A percentile compares a stretch with the other conserved stretches of the same genome.
Evolutionary conservation across 2,888 invertebrate genomes (phyloP).

Genomic region (Apodemia zela): DNA sequence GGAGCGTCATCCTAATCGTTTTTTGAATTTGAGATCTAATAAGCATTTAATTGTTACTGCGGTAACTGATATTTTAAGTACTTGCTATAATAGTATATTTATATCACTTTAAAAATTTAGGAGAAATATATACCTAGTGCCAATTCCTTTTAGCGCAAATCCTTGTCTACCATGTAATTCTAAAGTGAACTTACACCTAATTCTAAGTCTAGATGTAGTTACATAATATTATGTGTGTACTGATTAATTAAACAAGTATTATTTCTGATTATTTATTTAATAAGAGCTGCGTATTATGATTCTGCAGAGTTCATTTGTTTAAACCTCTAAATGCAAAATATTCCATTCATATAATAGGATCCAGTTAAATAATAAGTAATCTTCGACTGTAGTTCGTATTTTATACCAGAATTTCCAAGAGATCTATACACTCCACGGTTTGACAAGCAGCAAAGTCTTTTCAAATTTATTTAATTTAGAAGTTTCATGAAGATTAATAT

Average conservation of each 20-base stretch:
- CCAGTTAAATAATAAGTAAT: neutral
- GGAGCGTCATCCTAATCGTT: slow-evolving; percentile 38
- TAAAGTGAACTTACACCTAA: slow-evolving; percentile 50
- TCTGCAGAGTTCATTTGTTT: neutral
- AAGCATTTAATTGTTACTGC: slow-evolving; percentile 63
- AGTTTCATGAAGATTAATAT: neutral
- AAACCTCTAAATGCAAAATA: neutral
- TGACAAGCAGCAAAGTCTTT: neutral
- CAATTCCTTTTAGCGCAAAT: slow-evolving; percentile 60
- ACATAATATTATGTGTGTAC: slow-evolving; percentile 44
- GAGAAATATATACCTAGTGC: slow-evolving; percentile 56
- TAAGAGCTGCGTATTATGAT: neutral
- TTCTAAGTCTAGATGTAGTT: slow-evolving; percentile 62
- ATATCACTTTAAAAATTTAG: slow-evolving; percentile 46
- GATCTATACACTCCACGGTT: neutral
- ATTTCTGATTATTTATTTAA: neutral
- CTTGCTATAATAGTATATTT: slow-evolving; percentile 61
- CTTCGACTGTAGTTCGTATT: neutral
- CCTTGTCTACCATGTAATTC: slow-evolving; percentile 49
- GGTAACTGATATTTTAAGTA: slow-evolving; percentile 53
- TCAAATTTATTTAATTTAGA: neutral
- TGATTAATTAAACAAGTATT: slow-evolving; percentile 33
- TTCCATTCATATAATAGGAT: neutral
- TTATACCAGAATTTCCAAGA: neutral
- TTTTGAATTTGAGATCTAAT: slow-evolving; percentile 57